phyloP scores from a whole-genome alignment of 2,797 vertebrate genomes.

The Bovichtus diacanthus region DNA sequence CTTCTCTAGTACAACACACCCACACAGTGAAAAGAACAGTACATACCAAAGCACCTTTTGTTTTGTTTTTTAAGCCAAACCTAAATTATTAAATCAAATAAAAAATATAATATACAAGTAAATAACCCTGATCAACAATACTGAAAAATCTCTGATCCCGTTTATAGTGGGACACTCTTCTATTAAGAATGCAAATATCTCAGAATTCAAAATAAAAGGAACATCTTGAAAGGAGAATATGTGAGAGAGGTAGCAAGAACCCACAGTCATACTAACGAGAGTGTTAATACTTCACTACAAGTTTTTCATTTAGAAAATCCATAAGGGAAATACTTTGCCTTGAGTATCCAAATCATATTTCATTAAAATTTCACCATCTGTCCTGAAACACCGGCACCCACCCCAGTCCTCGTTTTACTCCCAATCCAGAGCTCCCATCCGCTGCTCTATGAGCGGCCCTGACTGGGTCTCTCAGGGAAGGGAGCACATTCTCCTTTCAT shows the following conservation, averaged over 20 bases:
- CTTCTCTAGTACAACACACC: not conserved
- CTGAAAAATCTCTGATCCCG: not conserved
- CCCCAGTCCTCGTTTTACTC: slow-evolving; percentile 42
- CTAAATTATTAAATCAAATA: slow-evolving; percentile 2
- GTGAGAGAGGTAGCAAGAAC: slow-evolving; percentile 3
- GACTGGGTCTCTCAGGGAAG: slow-evolving; percentile 81
- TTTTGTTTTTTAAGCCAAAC: slow-evolving; percentile 5
- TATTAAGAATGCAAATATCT: slow-evolving; percentile 30
- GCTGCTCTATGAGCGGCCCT: slow-evolving; percentile 68
- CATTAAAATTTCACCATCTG: slow-evolving; percentile 72
- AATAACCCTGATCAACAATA: slow-evolving; percentile 8
- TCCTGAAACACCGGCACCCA: slow-evolving; percentile 55
- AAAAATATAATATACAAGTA: not conserved
- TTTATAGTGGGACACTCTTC: not conserved
- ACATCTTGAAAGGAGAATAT: slow-evolving; percentile 16
- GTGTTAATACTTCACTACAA: slow-evolving; percentile 52
- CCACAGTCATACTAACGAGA: slow-evolving; percentile 27
- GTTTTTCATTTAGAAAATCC: slow-evolving; percentile 58
- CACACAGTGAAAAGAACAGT: slow-evolving; percentile 1
- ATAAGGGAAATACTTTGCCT: slow-evolving; percentile 61
- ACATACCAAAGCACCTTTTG: not conserved
- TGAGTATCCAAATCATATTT: slow-evolving; percentile 71
- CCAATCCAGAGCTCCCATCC: slow-evolving; percentile 53
- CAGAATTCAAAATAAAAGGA: slow-evolving; percentile 20
- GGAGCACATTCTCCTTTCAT: slow-evolving; percentile 88